These are phyloP conservation scores for Chrysolina haemoptera DNA, from an alignment of 2,888 invertebrate species.

Conservation along the genomic window DNA sequence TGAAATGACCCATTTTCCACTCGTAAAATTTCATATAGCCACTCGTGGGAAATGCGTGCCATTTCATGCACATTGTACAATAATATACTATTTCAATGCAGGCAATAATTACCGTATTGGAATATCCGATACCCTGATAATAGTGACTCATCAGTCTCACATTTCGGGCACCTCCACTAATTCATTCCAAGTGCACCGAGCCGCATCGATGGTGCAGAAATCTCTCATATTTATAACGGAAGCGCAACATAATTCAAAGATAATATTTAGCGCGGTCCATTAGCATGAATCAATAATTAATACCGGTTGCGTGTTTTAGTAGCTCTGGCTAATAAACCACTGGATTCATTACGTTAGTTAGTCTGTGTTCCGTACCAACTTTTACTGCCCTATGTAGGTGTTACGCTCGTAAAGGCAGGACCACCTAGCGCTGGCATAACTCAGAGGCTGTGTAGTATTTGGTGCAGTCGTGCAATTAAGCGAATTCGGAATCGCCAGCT, in stretches of 20 bases:
- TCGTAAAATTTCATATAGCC: too few species aligned
- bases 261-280: conserved; percentile 57
- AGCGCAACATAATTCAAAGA: conserved; percentile 56
- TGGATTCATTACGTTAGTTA: conserved; percentile 52
- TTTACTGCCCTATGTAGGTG: conserved; percentile 52
- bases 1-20: too few species aligned
- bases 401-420: conserved; percentile 52
- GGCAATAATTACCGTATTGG: too few species aligned
- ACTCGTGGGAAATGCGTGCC: too few species aligned
- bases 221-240: conserved; percentile 55
- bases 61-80: too few species aligned
- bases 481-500: conserved; percentile 16
- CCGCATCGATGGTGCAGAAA: conserved; percentile 34
- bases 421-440: conserved; percentile 51
- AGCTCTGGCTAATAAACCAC: conserved; percentile 57
- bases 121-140: background rate
- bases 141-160: background rate
- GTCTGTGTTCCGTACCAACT: conserved; percentile 36
- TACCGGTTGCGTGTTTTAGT: conserved; percentile 58
- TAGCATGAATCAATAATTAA: conserved; percentile 62
- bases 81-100: too few species aligned
- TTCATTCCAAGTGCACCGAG: conserved; percentile 10
- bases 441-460: conserved; percentile 30
- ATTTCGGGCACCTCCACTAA: background rate
- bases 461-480: conserved; percentile 33